phyloP scores from a whole-genome alignment of 2,797 vertebrate species.

The Pelodytes ibericus region DNA sequence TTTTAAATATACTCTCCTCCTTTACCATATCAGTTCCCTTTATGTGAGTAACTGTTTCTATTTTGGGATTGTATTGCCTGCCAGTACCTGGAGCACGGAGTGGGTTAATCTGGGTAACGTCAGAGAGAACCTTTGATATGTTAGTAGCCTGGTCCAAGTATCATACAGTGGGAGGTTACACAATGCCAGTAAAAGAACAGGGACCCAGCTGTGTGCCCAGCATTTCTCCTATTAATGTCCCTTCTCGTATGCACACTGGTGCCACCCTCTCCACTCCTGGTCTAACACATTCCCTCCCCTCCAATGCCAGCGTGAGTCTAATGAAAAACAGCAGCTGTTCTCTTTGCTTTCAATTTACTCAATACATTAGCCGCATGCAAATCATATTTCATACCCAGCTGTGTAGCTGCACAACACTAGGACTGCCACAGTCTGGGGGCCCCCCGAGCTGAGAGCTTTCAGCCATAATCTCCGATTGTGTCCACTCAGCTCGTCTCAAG shows the following conservation, averaged over 20 bases:
- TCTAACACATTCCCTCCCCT: slow-evolving; percentile 23
- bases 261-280: slow-evolving; percentile 46
- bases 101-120: neutral
- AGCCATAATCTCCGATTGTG: slow-evolving; percentile 35
- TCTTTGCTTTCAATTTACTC: slow-evolving; percentile 61
- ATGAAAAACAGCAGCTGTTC: slow-evolving; percentile 65
- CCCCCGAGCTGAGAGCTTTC: slow-evolving; percentile 21
- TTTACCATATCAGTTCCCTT: too few species aligned
- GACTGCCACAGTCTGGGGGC: slow-evolving; percentile 29
- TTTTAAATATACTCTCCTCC: too few species aligned
- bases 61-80: too few species aligned
- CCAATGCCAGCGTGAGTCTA: slow-evolving; percentile 54
- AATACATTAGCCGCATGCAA: slow-evolving; percentile 60
- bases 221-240: slow-evolving; percentile 21
- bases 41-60: too few species aligned
- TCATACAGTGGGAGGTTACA: neutral
- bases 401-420: slow-evolving; percentile 14
- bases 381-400: slow-evolving; percentile 60
- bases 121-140: neutral
- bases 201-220: slow-evolving; percentile 30
- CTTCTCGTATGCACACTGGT: neutral
- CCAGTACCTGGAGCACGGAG: neutral
- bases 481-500: slow-evolving; percentile 15
- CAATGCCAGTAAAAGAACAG: slow-evolving; percentile 8
- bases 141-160: slow-evolving; percentile 5